Conservation (phyloP, 2,888 invertebrate genomes). For the Volucella inanis region DNA sequence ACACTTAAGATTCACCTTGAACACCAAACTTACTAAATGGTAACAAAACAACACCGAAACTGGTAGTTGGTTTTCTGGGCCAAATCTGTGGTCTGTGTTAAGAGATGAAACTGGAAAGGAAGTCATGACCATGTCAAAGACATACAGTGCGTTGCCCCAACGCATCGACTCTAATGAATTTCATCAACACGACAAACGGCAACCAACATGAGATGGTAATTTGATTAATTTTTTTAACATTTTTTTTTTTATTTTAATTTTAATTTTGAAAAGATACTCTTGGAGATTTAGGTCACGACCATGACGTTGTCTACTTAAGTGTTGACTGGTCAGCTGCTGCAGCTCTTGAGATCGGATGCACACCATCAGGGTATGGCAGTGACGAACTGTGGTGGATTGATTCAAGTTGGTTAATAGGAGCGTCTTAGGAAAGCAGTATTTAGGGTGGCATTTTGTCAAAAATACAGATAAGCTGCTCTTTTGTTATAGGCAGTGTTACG, state of each 20-base stretch:
- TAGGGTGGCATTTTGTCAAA: too few species aligned
- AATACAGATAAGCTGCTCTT: too few species aligned
- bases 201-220: conserved; percentile 49
- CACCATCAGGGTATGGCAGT: conserved; percentile 10
- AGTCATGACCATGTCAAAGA: conserved; percentile 72
- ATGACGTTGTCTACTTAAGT: background rate
- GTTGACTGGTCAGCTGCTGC: conserved; percentile 22
- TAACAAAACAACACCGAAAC: conserved; percentile 19
- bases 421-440: too few species aligned
- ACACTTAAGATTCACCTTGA: conserved; percentile 67
- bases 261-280: conserved; percentile 18
- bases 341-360: conserved; percentile 9
- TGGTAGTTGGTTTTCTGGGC: background rate
- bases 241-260: background rate
- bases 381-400: conserved; percentile 22
- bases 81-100: background rate
- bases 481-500: too few species aligned
- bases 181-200: conserved; percentile 34
- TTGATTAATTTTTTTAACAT: conserved; percentile 26
- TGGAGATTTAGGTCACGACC: conserved; percentile 59
- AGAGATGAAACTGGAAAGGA: conserved; percentile 48
- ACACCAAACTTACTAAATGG: conserved; percentile 35
- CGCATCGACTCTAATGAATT: conserved; percentile 54
- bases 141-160: conserved; percentile 66
- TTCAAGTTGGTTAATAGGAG: background rate